Base-by-base conservation (phyloP, 2,888 invertebrate species). In the Galeopsomyia nigrocyanea region DNA sequence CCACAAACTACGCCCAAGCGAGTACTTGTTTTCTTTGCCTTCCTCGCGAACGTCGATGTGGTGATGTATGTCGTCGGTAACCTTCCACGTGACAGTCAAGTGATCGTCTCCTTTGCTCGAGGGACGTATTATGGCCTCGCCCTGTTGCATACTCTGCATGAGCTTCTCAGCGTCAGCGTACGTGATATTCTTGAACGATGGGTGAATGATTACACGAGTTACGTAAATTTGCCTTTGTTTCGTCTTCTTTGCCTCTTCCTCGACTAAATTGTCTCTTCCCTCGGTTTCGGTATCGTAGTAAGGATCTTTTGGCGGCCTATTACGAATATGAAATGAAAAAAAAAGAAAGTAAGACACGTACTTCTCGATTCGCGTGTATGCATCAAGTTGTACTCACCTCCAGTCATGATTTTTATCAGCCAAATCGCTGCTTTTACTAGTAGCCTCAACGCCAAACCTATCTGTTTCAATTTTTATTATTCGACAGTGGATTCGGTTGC, bases 61-160 rank as follows among this genome's bases (percentile, higher is more conserved):
- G 85, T 98, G 98, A 83, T 95, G 95, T 78, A 99, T 94, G 39
- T 93, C 93, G 63, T 97, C 95, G 0, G 95, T 91, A 2, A 99
- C 97, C 87, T 99, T 99, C 99, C 99, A 99, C 0, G 99, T 99
- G 2, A 98, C 96, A 0, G 99, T 99, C 77, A 99, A 88, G 87
- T 98, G 98, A 86, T 99, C 96, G 0, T 94, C 91, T 58, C 97
- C 97, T 89, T 98, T 98, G 86, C 97, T 98, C 67, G 98, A 98
- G 0, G 99, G 99, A 75, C 99, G 89, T n/a, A 99, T 92, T 22
- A 99, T 94, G 19, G 96, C 97, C 83, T 99, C 99, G 1, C 99
- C 99, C 87, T 97, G 97, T 77, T 97, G 97, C 93, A 97, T 94
- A 68, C 90, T 91, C 62, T 91, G 92, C 93, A 99, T 94, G 68